phyloP scores from a whole-genome alignment of 37 sponge, comb jelly and placozoan genomes.

The Diacarnus erythraeanus region DNA sequence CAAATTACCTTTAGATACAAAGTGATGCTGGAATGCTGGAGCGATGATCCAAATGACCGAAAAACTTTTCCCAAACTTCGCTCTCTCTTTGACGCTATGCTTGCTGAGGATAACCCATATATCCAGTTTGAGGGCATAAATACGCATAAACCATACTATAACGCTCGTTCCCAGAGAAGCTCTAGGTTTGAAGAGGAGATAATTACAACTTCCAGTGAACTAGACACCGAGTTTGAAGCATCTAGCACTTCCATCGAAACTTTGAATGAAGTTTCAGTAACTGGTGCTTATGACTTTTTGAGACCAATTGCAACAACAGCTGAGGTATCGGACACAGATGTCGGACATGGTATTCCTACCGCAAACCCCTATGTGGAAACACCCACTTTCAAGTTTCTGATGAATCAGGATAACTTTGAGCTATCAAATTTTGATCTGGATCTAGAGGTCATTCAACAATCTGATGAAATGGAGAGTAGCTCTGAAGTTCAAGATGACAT shows the following conservation, averaged over 20 bases:
- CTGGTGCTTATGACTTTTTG: conserved; percentile 15
- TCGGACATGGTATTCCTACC: neutral
- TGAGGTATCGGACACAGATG: neutral
- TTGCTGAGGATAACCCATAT: conserved; percentile 28
- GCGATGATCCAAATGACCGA: conserved; percentile 27
- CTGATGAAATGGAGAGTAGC: conserved; percentile 1
- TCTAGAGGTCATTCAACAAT: neutral
- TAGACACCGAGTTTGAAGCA: neutral
- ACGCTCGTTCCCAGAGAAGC: neutral
- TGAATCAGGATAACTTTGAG: neutral
- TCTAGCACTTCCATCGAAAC: conserved; percentile 3
- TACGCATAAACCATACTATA: conserved; percentile 40
- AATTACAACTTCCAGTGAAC: neutral
- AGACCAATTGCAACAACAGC: neutral
- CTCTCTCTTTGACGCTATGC: conserved; percentile 45
- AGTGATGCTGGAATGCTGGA: conserved; percentile 64
- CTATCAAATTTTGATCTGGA: neutral
- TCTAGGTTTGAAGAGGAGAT: neutral
- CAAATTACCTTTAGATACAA: conserved; percentile 48
- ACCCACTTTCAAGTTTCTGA: conserved; percentile 16
- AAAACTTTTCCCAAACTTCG: conserved; percentile 48
- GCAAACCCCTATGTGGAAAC: conserved; percentile 51
- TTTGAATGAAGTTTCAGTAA: neutral
- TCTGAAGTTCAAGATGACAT: neutral
- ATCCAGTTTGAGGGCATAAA: conserved; percentile 38